Evolutionary conservation across 2,888 invertebrate genomes (phyloP), one percentile per base, ranked within the genome.

Genomic region (Zaprionus lineosus): DNA sequence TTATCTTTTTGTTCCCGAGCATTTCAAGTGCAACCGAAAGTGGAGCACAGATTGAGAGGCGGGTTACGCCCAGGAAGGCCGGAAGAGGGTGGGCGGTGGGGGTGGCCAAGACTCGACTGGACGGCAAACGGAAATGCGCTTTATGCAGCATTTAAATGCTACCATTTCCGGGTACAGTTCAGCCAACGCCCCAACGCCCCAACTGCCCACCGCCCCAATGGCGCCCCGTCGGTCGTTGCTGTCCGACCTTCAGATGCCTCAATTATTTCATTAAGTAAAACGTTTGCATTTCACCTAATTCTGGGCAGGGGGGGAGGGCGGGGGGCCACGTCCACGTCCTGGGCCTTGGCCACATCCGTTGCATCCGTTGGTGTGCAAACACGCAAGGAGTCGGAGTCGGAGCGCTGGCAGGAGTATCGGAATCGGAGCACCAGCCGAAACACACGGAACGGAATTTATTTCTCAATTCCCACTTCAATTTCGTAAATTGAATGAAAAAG

Each of bases 381-480:
- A 79, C 78, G 78, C 75, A 78, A 70, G 4, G 11, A 28, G 36
- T 8, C 9, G 28, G n/a, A 39, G 66, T 36, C 53, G 48, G 52
- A 60, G 50, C 41, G 43, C n/a, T n/a, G n/a, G n/a, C n/a, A n/a
- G n/a, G n/a, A 47, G 26, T 46, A 56, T 60, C 43, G 46, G 61
- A 56, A 58, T 53, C 56, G 47, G 40, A 58, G 63, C 50, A 36
- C 26, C 48, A 57, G 53, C 34, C 69, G 56, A 71, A 71, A 71
- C 72, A 74, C 75, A 71, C 60, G 70, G 72, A 79, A 82, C 78
- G 83, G 78, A 86, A 86, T 87, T 86, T 86, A 86, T 86, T 84
- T 86, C 86, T 86, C 85, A 88, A 88, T 88, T 88, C 88, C 88
- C 88, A 88, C 86, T 87, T 88, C 84, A 87, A 88, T 88, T 88